phyloP scores from a whole-genome alignment of 2,797 vertebrate genomes.

The Danio tinwini region DNA sequence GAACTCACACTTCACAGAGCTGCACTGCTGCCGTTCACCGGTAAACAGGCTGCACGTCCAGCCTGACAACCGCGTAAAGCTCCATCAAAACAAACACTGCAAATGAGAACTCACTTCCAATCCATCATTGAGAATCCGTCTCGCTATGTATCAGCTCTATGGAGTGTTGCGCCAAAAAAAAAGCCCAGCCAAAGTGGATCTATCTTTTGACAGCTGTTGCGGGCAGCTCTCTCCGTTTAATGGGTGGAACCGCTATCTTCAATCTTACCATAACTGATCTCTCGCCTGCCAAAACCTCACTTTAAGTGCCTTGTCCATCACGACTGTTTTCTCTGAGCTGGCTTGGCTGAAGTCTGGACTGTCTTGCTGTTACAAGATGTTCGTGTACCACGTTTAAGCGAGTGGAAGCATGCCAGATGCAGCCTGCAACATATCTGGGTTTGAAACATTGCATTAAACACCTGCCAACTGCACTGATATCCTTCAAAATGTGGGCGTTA shows the following conservation, averaged over 20 bases:
- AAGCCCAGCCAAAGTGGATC: conserved; percentile 50
- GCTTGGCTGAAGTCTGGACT: conserved; percentile 44
- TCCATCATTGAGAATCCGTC: conserved; percentile 45
- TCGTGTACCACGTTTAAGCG: conserved; percentile 6
- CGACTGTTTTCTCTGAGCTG: conserved; percentile 54
- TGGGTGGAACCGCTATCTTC: conserved; percentile 57
- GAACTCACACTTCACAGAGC: conserved; percentile 46
- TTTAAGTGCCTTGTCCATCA: conserved; percentile 61
- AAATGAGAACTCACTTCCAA: conserved; percentile 45
- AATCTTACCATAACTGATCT: conserved; percentile 60
- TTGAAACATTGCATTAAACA: conserved; percentile 27
- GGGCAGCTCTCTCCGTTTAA: conserved; percentile 48
- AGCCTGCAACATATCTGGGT: conserved; percentile 17
- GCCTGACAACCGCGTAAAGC: conserved; percentile 51
- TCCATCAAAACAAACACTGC: conserved; percentile 58
- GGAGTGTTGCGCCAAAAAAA: conserved; percentile 44
- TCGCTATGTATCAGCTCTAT: conserved; percentile 42
- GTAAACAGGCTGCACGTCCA: conserved; percentile 54
- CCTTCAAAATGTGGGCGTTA: conserved; percentile 3
- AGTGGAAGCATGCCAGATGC: conserved; percentile 19
- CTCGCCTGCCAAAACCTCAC: conserved; percentile 55
- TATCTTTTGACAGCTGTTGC: conserved; percentile 54
- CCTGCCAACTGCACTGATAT: conserved; percentile 29
- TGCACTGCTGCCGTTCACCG: conserved; percentile 45
- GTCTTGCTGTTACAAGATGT: conserved; percentile 42